These are phyloP conservation scores for Trissolcus brochymenae DNA, from an alignment of 2,888 invertebrate genomes.

Conservation along the genomic window DNA sequence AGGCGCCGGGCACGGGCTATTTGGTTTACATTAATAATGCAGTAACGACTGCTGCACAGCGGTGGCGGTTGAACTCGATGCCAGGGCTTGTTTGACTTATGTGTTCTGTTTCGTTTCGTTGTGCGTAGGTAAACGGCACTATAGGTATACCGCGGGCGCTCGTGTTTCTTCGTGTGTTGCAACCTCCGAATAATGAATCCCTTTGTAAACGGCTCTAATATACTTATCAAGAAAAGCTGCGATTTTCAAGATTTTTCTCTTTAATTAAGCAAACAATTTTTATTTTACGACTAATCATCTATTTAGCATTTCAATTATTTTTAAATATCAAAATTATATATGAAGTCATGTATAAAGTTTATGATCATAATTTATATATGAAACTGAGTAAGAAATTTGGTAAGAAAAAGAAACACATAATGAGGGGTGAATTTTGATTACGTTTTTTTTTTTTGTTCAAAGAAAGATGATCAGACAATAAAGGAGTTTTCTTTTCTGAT, in stretches of 20 bases:
- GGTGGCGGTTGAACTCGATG: constrained; percentile 55
- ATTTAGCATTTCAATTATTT: too few species aligned
- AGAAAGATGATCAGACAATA: not conserved
- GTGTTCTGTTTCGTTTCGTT: constrained; percentile 60
- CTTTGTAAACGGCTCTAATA: constrained; percentile 62
- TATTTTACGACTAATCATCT: too few species aligned
- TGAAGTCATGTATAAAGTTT: too few species aligned
- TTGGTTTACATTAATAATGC: constrained; percentile 70
- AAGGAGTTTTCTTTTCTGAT: not conserved
- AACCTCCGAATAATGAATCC: constrained; percentile 68
- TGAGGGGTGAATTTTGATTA: too few species aligned
- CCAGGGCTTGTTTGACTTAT: constrained; percentile 63
- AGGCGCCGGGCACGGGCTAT: constrained; percentile 58
- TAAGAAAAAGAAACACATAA: not conserved
- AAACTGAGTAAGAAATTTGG: not conserved
- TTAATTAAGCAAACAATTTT: constrained; percentile 17
- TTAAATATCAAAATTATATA: too few species aligned
- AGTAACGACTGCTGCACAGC: constrained; percentile 58
- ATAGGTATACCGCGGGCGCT: constrained; percentile 47
- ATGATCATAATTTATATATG: too few species aligned
- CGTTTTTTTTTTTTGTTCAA: not conserved
- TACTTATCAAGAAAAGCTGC: constrained; percentile 22
- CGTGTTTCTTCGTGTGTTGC: constrained; percentile 60
- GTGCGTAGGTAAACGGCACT: constrained; percentile 56
- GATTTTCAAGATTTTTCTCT: not conserved